A percentile compares a stretch with the other conserved stretches of the same genome.
These are phyloP conservation scores for Pterostichus madidus DNA, from an alignment of 2,888 invertebrate species.

Conservation along the genomic window DNA sequence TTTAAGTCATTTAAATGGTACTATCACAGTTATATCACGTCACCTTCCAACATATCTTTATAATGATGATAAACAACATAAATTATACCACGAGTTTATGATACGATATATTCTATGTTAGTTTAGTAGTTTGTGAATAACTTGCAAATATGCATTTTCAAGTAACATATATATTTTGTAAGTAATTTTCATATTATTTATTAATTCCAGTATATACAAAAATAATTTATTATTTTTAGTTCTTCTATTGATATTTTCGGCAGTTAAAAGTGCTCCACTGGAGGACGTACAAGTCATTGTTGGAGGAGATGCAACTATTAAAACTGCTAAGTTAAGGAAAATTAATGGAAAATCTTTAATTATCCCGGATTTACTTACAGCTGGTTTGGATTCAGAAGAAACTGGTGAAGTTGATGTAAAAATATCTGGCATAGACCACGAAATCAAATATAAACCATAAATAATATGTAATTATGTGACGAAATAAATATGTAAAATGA, in stretches of 20 bases:
- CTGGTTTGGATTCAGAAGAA: slow-evolving; percentile 15
- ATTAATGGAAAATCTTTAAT: neutral
- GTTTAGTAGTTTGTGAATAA: neutral
- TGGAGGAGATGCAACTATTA: slow-evolving; percentile 16
- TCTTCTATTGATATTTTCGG: neutral
- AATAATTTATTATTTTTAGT: slow-evolving; percentile 24
- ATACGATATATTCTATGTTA: too few species aligned
- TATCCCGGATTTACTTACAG: neutral
- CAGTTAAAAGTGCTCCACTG: neutral
- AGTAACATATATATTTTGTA: neutral
- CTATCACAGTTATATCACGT: too few species aligned
- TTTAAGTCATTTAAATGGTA: neutral
- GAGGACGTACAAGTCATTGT: slow-evolving; percentile 4
- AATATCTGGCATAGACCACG: neutral
- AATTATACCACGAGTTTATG: too few species aligned
- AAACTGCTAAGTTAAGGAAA: slow-evolving; percentile 1
- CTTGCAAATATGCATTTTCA: neutral
- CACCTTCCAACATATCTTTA: too few species aligned
- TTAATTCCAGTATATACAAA: neutral
- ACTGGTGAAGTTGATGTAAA: slow-evolving; percentile 14
- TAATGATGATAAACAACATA: too few species aligned
- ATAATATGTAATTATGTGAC: slow-evolving; percentile 29
- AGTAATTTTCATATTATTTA: neutral
- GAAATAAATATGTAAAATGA: neutral
- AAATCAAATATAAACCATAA: slow-evolving; percentile 16